Evolutionary conservation across 2,888 invertebrate genomes (phyloP).

Genomic region (Phytoseiulus persimilis): DNA sequence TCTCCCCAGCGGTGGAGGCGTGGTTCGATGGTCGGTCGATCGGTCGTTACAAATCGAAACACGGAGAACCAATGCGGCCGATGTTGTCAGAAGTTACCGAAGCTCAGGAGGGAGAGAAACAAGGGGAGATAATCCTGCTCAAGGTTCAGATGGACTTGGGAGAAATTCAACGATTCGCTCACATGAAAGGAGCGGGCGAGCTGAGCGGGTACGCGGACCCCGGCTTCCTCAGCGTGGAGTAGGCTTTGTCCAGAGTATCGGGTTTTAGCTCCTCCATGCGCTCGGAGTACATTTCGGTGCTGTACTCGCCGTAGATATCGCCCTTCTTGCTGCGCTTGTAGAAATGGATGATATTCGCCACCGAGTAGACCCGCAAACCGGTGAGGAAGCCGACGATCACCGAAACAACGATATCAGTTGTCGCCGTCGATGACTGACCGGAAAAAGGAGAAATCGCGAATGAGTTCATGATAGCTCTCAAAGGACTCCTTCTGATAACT

Average conservation of each 20-base stretch:
- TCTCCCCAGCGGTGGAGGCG: not conserved
- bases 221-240: conserved; percentile 6
- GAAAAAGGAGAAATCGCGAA: not conserved
- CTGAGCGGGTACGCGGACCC: conserved; percentile 17
- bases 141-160: no score
- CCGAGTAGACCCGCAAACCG: conserved; percentile 43
- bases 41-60: not conserved
- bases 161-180: not conserved
- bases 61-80: not conserved
- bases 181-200: conserved; percentile 22
- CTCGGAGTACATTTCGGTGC: conserved; percentile 16
- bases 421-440: conserved; percentile 45
- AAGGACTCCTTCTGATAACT: not conserved
- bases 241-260: conserved; percentile 13
- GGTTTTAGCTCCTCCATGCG: conserved; percentile 28
- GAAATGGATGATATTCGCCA: conserved; percentile 32
- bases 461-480: not conserved
- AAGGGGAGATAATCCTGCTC: no score
- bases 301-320: conserved; percentile 16
- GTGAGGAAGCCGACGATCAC: conserved; percentile 46
- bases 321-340: conserved; percentile 26
- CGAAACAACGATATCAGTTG: conserved; percentile 46
- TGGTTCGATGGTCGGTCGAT: not conserved
- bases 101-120: not conserved
- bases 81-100: not conserved